Evolutionary conservation across 2,113 vertebrate species (phyloP), one percentile per base, ranked within the genome.

Genomic region (Heloderma charlesbogerti): DNA sequence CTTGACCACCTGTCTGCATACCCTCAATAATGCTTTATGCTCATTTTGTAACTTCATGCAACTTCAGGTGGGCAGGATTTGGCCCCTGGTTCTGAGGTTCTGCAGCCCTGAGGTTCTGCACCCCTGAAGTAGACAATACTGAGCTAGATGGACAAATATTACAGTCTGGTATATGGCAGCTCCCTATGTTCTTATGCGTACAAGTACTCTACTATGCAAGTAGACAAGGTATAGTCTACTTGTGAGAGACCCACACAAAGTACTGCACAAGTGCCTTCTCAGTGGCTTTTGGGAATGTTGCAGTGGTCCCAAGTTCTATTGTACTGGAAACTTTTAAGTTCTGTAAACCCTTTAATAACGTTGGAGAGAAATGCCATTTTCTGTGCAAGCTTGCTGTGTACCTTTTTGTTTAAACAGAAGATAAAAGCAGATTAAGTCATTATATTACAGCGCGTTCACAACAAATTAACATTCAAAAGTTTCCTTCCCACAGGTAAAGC

Each of bases 281-380:
- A 2, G 5, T 37, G 12, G 2, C 10, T 83, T 72, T 89, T 83
- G 12, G 88, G 71, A n/a, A 37, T 84, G 27, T 48, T 63, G 13
- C 6, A 22, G 15, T 66, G 57, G 6, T 25, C 27, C 27, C 37
- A 31, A 5, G 48, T 74, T 75, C 54, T 60, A 57, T 20, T 37
- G 51, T 25, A 22, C 31, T 72, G 29, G 43, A 60, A 72, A 48
- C 27, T 84, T 22, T 71, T 40, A 43, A 86, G 13, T 63, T 84
- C n/a, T 51, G 8, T 77, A 51, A 63, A 0, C 20, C 8, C 40
- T 63, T 63, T 2, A 20, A 45, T 69, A 34, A 0, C 25, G 37
- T 6, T 91, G 51, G 82, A 9, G 82, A 7, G 0, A 0, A 0
- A 0, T 3, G 15, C 0, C 25, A 4, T 3, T 84, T n/a, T 9